Evolutionary conservation across 1,140 invertebrate species (phyloP).

Genomic region (Leptinotarsa undecemlineata): DNA sequence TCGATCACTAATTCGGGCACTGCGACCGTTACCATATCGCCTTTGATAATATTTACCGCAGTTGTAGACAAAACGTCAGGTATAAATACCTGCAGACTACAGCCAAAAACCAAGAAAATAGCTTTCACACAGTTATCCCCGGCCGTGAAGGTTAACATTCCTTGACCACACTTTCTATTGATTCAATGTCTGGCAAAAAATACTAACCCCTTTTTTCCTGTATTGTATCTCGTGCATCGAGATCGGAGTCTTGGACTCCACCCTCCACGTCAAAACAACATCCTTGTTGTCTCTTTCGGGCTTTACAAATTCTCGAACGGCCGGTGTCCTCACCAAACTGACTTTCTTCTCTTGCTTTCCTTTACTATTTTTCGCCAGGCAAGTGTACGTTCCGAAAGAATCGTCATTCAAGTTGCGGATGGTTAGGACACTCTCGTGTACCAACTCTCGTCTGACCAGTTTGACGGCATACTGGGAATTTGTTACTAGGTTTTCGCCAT

Average conservation of each 20-base stretch:
- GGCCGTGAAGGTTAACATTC: too few species aligned
- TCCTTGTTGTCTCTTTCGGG: conserved; percentile 35
- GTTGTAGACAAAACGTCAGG: too few species aligned
- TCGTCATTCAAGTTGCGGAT: conserved; percentile 37
- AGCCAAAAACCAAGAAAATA: too few species aligned
- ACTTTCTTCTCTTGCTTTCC: conserved; percentile 34
- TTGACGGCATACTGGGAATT: conserved; percentile 31
- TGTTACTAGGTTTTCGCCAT: conserved; percentile 34
- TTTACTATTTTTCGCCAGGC: conserved; percentile 38
- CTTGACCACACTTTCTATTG: too few species aligned
- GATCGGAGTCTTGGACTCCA: conserved; percentile 45
- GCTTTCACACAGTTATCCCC: too few species aligned
- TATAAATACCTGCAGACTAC: too few species aligned
- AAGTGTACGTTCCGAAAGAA: conserved; percentile 45
- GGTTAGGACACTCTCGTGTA: conserved; percentile 35
- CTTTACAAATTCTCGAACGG: conserved; percentile 35
- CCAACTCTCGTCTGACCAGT: conserved; percentile 27
- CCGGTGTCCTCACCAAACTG: conserved; percentile 37
- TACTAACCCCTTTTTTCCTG: conserved; percentile 47
- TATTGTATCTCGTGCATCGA: conserved; percentile 42
- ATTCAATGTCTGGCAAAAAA: background rate
- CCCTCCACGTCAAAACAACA: conserved; percentile 43
- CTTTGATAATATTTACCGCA: too few species aligned
- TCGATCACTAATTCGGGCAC: too few species aligned
- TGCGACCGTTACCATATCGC: too few species aligned